These are phyloP conservation scores for Bungarus multicinctus DNA, from an alignment of 2,113 vertebrate genomes.

Conservation along the genomic window DNA sequence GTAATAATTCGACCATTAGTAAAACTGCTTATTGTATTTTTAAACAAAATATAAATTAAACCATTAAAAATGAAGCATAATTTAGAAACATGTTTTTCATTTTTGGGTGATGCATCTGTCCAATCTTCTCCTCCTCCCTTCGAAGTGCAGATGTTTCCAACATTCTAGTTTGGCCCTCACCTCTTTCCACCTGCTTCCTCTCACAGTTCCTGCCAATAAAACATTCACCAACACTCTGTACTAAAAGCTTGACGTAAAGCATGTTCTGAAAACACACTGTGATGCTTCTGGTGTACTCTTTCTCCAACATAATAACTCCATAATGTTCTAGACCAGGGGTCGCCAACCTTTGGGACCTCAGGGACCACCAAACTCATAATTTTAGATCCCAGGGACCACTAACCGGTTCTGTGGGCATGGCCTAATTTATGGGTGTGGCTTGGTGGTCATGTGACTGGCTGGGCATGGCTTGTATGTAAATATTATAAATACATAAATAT, in stretches of 20 bases:
- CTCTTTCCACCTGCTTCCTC: conserved; percentile 47
- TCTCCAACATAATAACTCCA: not conserved
- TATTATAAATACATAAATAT: too few species aligned
- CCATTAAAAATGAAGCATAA: not conserved
- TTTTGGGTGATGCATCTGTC: conserved; percentile 52
- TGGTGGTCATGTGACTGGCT: too few species aligned
- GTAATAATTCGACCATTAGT: not conserved
- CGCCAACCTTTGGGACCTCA: too few species aligned
- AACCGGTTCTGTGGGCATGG: too few species aligned
- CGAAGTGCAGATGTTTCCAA: conserved; percentile 33
- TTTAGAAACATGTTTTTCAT: conserved; percentile 13
- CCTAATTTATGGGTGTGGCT: too few species aligned
- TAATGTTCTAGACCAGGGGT: rapidly evolving
- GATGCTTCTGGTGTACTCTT: not conserved
- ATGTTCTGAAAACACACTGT: conserved; percentile 8
- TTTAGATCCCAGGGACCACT: too few species aligned
- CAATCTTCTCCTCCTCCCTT: not conserved
- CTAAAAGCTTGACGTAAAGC: not conserved
- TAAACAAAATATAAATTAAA: not conserved
- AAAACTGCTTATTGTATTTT: not conserved
- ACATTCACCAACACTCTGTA: not conserved
- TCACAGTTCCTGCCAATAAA: conserved; percentile 36
- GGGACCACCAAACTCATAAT: too few species aligned
- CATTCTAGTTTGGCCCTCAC: not conserved
- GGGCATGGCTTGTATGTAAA: too few species aligned